Evolutionary conservation across 2,113 vertebrate genomes (phyloP).

Genomic region (Tiliqua scincoides): DNA sequence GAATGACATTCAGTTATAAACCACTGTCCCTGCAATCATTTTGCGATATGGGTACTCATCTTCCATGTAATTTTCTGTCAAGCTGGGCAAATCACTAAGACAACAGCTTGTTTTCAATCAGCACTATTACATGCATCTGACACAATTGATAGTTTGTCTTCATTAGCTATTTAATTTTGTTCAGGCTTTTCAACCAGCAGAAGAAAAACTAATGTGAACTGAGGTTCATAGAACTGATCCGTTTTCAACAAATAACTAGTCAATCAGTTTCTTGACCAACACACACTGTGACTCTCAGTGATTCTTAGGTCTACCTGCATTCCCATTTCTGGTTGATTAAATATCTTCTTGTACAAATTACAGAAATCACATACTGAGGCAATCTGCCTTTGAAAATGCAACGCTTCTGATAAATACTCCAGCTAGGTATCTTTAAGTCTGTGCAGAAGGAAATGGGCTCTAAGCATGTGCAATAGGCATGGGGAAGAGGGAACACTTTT

Average conservation of each 20-base stretch:
- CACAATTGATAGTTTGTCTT: constrained; percentile 6
- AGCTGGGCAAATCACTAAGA: not conserved
- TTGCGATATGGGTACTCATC: not conserved
- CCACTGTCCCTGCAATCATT: not conserved
- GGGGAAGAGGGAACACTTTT: no score
- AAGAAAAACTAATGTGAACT: not conserved
- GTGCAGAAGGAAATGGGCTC: not conserved
- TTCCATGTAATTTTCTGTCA: constrained; percentile 2
- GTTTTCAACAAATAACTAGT: not conserved
- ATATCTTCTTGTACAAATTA: not conserved
- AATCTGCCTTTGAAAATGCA: not conserved
- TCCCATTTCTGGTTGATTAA: not conserved
- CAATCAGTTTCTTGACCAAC: not conserved
- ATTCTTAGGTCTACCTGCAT: not conserved
- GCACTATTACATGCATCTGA: not conserved
- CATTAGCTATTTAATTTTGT: constrained; percentile 20
- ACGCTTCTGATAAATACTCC: not conserved
- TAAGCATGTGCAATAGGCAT: no score
- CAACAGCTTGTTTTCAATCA: constrained; percentile 22
- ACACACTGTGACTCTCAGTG: not conserved
- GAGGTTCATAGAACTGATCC: not conserved
- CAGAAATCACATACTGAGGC: not conserved
- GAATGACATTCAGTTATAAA: not conserved
- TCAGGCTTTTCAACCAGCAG: not conserved
- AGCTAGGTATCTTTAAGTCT: not conserved